Evolutionary conservation across 1,140 invertebrate species (phyloP).

Genomic region (Listronotus bonariensis): DNA sequence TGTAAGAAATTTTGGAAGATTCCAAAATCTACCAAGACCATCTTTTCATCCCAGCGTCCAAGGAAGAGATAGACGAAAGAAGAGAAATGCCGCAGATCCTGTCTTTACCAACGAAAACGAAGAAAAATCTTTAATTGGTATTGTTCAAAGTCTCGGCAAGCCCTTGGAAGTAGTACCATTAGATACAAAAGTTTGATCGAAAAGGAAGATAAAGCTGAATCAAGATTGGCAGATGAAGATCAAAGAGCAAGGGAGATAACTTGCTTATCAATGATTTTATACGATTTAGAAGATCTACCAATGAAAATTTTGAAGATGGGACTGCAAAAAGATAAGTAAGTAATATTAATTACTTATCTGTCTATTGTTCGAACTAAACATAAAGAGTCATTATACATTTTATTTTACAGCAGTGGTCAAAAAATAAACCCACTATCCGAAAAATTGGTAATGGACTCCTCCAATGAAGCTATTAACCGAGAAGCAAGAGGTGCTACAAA

Average conservation of each 20-base stretch:
- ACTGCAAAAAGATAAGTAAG: neutral
- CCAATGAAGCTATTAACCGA: constrained; percentile 32
- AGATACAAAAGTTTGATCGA: constrained; percentile 31
- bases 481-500: constrained; percentile 41
- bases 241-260: constrained; percentile 12
- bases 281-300: constrained; percentile 40
- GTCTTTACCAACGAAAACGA: constrained; percentile 4
- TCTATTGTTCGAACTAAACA: too few relatives aligned
- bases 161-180: constrained; percentile 39
- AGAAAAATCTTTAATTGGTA: constrained; percentile 5
- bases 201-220: constrained; percentile 9
- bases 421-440: constrained; percentile 7
- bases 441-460: constrained; percentile 34
- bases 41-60: neutral
- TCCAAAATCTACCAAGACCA: constrained; percentile 22
- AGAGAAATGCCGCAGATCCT: constrained; percentile 10
- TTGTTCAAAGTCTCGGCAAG: constrained; percentile 32
- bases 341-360: too few relatives aligned
- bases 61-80: constrained; percentile 3
- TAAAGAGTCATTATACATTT: too few relatives aligned
- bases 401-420: neutral
- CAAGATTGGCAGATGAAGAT: neutral
- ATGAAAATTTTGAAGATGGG: constrained; percentile 1
- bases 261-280: constrained; percentile 50
- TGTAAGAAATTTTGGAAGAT: constrained; percentile 3